A percentile compares a stretch with the other conserved stretches of the same genome.
phyloP scores from a whole-genome alignment of 1,140 invertebrate species.

The Dysdera silvatica region DNA sequence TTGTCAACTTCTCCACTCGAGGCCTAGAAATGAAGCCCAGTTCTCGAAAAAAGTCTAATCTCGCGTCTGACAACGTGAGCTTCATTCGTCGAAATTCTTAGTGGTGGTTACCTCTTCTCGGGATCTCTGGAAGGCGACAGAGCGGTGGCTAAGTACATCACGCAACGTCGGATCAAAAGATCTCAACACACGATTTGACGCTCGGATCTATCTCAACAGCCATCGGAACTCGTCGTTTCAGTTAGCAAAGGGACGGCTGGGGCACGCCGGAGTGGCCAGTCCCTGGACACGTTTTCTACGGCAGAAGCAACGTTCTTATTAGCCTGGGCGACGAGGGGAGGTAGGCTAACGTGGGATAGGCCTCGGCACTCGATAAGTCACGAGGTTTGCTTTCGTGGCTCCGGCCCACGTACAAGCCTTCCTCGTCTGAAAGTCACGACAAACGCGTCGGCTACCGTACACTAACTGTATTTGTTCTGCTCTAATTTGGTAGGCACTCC shows the following conservation, averaged over 20 bases:
- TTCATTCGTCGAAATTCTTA: too few relatives aligned
- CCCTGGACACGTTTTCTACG: conserved; percentile 27
- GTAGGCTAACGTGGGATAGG: conserved; percentile 28
- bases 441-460: conserved; percentile 24
- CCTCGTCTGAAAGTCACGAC: conserved; percentile 10
- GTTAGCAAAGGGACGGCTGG: conserved; percentile 20
- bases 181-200: conserved; percentile 27
- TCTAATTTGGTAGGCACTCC: conserved; percentile 29
- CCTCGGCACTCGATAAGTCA: conserved; percentile 26
- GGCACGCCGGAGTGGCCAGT: conserved; percentile 20
- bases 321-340: too few relatives aligned
- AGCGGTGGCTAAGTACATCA: conserved; percentile 28
- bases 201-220: conserved; percentile 24
- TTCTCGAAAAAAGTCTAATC: too few relatives aligned
- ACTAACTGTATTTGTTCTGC: conserved; percentile 20
- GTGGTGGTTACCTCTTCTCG: too few relatives aligned
- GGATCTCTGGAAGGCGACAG: too few relatives aligned
- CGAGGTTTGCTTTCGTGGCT: conserved; percentile 13
- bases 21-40: too few relatives aligned
- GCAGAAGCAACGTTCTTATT: conserved; percentile 29
- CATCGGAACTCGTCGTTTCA: conserved; percentile 26
- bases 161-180: conserved; percentile 21
- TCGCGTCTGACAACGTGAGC: too few relatives aligned
- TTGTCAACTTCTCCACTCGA: too few relatives aligned
- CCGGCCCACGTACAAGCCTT: conserved; percentile 14